A percentile compares a stretch with the other conserved stretches of the same genome.
Evolutionary conservation across 37 sponge, comb jelly and placozoan species (phyloP).

Genomic region (Theonella swinhoei): DNA sequence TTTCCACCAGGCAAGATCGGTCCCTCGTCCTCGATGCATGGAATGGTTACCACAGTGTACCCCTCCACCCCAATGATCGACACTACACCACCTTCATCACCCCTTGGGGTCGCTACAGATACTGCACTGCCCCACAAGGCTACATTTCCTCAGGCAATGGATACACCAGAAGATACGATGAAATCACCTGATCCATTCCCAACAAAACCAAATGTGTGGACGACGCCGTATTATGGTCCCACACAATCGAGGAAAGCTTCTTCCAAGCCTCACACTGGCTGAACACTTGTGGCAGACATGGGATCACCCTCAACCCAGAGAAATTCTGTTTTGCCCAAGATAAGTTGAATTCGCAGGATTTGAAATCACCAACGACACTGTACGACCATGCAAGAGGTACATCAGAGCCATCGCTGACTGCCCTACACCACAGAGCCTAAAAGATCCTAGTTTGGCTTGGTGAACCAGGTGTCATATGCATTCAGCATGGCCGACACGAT

Average conservation of each 20-base stretch:
- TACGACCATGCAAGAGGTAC: constrained; percentile 34
- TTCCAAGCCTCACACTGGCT: constrained; percentile 20
- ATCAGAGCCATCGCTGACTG: constrained; percentile 28
- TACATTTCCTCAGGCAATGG: constrained; percentile 31
- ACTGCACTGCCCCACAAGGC: constrained; percentile 32
- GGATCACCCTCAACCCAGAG: constrained; percentile 30
- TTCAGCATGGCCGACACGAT: constrained; percentile 26
- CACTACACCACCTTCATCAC: constrained; percentile 25
- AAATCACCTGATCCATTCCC: constrained; percentile 12
- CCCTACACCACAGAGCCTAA: constrained; percentile 19
- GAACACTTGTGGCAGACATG: constrained; percentile 19
- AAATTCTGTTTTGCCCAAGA: constrained; percentile 22
- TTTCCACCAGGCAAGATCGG: constrained; percentile 18
- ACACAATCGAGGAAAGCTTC: constrained; percentile 24
- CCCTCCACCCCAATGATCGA: constrained; percentile 24
- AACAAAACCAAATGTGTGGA: constrained; percentile 22
- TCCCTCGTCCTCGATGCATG: constrained; percentile 19
- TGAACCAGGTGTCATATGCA: constrained; percentile 25
- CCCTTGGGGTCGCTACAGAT: constrained; percentile 14
- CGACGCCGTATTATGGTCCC: constrained; percentile 19
- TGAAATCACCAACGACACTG: constrained; percentile 37
- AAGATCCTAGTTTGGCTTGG: constrained; percentile 33
- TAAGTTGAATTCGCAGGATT: constrained; percentile 35
- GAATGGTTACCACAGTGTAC: constrained; percentile 29
- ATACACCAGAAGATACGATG: constrained; percentile 4